Base-by-base conservation (phyloP, 2,113 vertebrate species). In the Etheostoma spectabile region DNA sequence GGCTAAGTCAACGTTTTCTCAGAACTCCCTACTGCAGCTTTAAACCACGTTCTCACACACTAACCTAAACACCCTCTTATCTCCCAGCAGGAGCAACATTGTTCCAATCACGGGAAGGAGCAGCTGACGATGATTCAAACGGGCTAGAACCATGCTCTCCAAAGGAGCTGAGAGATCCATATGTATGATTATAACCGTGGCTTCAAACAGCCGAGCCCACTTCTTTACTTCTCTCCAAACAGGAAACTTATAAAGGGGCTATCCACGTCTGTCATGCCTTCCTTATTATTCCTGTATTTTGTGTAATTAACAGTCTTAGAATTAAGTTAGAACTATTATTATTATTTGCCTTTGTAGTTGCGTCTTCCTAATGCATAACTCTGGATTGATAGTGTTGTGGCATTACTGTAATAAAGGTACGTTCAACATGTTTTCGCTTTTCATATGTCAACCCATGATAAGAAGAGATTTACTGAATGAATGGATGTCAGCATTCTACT, bases 61-160 rank as follows among this genome's bases (percentile, higher is more conserved):
- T 6, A 77, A 67, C 57, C 71, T 67, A 76, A 85, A 69, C 70
- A 69, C 79, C 67, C 60, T 80, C 42, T 75, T 66, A 73, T 78
- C 48, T 75, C 53, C 4, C 2, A 74, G 65, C 60, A 66, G 67
- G 52, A 68, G 56, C 59, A 83, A 71, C 74, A 85, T 51, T 12
- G 33, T 62, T 84, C 68, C 57, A 86, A 87, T 88, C 82, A 81
- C 27, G 48, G 55, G 35, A 63, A 74, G 63, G 57, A 85, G 77
- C 78, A 80, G 80, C 80, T 82, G 87, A 89, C 74, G 67, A 35
- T 66, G 86, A 90, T 86, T 86, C 69, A 86, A 84, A 84, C 63
- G 55, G 64, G 59, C 30, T 33, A 45, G 66, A 81, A 86, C 79
- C 83, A 82, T 46, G 56, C 70, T 85, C 67, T 63, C 68, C 75